These are phyloP conservation scores for Apis cerana DNA, from an alignment of 1,140 invertebrate genomes.

Conservation along the genomic window DNA sequence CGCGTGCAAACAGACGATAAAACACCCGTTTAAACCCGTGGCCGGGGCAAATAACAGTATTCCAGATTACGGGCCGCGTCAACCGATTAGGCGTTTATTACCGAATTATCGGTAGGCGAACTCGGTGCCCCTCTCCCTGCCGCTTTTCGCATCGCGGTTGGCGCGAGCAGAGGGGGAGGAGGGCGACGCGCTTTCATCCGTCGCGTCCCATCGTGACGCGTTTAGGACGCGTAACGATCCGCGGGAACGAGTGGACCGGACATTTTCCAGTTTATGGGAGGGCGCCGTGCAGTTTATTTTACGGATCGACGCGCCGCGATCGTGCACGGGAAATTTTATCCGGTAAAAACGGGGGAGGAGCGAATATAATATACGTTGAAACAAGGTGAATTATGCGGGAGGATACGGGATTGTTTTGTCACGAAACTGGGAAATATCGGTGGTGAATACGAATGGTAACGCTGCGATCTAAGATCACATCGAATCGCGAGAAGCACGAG, in stretches of 20 bases:
- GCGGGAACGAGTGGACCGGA: slow-evolving; percentile 24
- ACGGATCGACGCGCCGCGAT: background rate
- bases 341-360: too few relatives aligned
- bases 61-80: slow-evolving; percentile 58
- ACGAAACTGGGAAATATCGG: too few relatives aligned
- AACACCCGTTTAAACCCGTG: slow-evolving; percentile 52
- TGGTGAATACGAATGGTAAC: too few relatives aligned
- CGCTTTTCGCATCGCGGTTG: background rate
- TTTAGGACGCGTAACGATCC: slow-evolving; percentile 23
- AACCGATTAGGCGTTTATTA: slow-evolving; percentile 64
- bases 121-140: slow-evolving; percentile 21
- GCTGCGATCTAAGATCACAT: too few relatives aligned
- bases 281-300: background rate
- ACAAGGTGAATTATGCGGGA: too few relatives aligned
- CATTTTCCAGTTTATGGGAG: slow-evolving; percentile 25
- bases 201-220: background rate
- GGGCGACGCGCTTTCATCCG: background rate
- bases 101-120: slow-evolving; percentile 59
- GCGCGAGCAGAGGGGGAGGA: background rate
- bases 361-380: too few relatives aligned
- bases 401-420: too few relatives aligned
- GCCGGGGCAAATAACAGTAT: slow-evolving; percentile 58
- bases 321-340: slow-evolving; percentile 16
- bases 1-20: slow-evolving; percentile 62
- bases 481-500: background rate